These are phyloP conservation scores for Siniperca knerii DNA, from an alignment of 2,113 vertebrate genomes.

Conservation along the genomic window DNA sequence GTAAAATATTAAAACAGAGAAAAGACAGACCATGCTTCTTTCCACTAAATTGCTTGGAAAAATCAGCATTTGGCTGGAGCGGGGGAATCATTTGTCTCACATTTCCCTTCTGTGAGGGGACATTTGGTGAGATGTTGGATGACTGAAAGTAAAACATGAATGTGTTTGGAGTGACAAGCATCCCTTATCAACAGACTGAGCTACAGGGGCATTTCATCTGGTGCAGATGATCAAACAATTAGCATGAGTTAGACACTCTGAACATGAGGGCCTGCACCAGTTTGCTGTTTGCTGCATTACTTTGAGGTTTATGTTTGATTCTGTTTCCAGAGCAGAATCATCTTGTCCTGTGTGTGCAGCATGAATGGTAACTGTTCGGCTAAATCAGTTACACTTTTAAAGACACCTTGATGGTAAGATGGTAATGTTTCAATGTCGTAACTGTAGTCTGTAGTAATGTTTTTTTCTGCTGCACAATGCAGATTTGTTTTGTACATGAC, in stretches of 20 bases:
- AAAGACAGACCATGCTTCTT: background rate
- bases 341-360: background rate
- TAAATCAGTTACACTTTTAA: too few species aligned
- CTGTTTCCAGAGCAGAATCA: slow-evolving; percentile 5
- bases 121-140: slow-evolving; percentile 26
- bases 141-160: background rate
- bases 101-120: background rate
- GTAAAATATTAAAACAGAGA: slow-evolving; percentile 36
- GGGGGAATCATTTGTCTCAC: slow-evolving; percentile 16
- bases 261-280: background rate
- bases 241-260: background rate
- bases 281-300: background rate
- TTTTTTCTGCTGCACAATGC: background rate
- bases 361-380: too few species aligned
- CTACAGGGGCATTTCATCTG: background rate
- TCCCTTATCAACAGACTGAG: background rate
- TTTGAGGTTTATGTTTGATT: slow-evolving; percentile 3
- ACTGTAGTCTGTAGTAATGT: background rate
- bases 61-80: background rate
- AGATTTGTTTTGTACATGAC: too few species aligned
- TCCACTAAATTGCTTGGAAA: slow-evolving; percentile 2
- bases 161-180: background rate
- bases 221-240: slow-evolving; percentile 6
- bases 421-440: background rate
- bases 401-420: background rate